phyloP scores from a whole-genome alignment of 2,888 invertebrate genomes.

The Sarcophaga variegata region DNA sequence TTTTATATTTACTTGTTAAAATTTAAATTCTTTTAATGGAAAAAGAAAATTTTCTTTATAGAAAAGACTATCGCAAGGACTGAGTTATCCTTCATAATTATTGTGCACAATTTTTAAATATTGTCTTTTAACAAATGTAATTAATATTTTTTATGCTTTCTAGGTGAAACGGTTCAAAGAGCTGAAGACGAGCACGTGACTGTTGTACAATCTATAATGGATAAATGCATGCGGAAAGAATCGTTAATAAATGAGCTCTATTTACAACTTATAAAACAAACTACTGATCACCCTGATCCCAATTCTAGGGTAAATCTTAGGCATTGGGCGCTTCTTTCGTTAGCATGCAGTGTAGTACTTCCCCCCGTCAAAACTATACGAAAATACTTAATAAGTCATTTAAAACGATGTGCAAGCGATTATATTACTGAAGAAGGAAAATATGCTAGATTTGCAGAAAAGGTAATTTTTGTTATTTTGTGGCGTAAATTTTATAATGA shows the following conservation, averaged over 20 bases:
- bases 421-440: slow-evolving; percentile 96
- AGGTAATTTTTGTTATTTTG: slow-evolving; percentile 82
- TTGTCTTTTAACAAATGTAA: neutral
- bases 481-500: too few species aligned
- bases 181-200: slow-evolving; percentile 94
- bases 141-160: slow-evolving; percentile 49
- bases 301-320: slow-evolving; percentile 92
- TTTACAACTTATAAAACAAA: slow-evolving; percentile 95
- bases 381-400: slow-evolving; percentile 93
- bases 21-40: too few species aligned
- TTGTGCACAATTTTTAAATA: neutral
- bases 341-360: slow-evolving; percentile 91
- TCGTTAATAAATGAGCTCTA: slow-evolving; percentile 94
- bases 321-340: slow-evolving; percentile 94
- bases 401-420: slow-evolving; percentile 93
- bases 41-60: too few species aligned
- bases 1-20: too few species aligned
- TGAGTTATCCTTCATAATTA: too few species aligned
- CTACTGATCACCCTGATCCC: slow-evolving; percentile 95
- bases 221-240: slow-evolving; percentile 95
- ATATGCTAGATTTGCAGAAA: slow-evolving; percentile 95
- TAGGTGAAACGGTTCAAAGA: slow-evolving; percentile 85
- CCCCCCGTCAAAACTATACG: slow-evolving; percentile 93
- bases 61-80: too few species aligned
- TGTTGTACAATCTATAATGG: slow-evolving; percentile 93